Percentiles rank a stretch among this genome's conserved stretches.
Evolutionary conservation across 2,888 invertebrate species (phyloP).

Genomic region (Allacma fusca): DNA sequence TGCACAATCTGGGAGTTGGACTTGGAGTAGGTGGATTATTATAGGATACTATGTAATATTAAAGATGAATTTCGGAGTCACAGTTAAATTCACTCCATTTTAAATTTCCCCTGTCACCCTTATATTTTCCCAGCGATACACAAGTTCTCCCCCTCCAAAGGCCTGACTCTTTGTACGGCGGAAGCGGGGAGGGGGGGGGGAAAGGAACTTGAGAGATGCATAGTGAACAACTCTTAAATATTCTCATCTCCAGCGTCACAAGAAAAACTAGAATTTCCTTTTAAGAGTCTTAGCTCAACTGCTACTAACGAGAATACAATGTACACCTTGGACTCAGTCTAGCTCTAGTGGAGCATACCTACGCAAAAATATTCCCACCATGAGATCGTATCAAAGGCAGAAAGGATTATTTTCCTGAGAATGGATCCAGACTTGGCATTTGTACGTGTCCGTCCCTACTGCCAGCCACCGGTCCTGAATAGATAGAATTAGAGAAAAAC

Average conservation of each 20-base stretch:
- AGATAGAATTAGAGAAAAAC: neutral
- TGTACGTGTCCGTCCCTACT: neutral
- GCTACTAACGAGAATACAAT: neutral
- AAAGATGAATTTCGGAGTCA: no score
- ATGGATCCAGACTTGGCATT: constrained; percentile 16
- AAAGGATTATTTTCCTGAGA: constrained; percentile 33
- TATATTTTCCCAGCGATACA: no score
- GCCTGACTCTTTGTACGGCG: no score
- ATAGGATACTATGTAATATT: no score
- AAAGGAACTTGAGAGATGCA: no score
- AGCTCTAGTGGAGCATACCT: neutral
- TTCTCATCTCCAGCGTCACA: neutral
- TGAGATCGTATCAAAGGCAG: constrained; percentile 15
- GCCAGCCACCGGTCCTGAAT: neutral
- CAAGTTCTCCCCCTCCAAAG: no score
- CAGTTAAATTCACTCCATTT: no score
- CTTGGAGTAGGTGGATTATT: no score
- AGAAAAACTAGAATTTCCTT: constrained; percentile 33
- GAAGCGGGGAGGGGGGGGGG: no score
- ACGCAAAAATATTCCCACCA: constrained; percentile 20
- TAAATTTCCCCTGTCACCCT: no score
- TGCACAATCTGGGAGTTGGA: no score
- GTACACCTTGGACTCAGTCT: neutral
- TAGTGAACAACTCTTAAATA: neutral
- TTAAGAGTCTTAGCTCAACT: neutral